phyloP scores from a whole-genome alignment of 2,797 vertebrate species.

The Alectoris magna region DNA sequence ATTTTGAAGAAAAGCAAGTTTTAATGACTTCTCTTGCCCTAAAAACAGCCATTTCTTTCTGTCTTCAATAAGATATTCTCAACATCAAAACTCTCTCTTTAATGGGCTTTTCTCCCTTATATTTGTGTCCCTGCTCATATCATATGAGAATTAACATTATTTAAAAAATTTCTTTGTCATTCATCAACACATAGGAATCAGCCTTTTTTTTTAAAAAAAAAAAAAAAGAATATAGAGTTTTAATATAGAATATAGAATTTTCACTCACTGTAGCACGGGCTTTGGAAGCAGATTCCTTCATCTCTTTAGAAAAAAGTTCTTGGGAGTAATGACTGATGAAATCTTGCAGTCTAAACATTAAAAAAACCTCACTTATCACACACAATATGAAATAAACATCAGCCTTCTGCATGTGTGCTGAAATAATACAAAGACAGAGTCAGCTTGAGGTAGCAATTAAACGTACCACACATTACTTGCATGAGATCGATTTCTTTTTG shows the following conservation, averaged over 20 bases:
- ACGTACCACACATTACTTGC: not conserved
- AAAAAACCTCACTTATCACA: not conserved
- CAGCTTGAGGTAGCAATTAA: not conserved
- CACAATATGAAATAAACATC: not conserved
- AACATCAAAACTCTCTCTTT: not conserved
- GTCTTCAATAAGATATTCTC: not conserved
- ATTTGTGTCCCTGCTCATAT: not conserved
- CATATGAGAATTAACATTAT: not conserved
- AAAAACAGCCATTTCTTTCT: not conserved
- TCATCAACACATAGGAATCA: not conserved
- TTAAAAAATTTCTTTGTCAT: not conserved
- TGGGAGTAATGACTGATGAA: not conserved
- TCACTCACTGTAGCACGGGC: not conserved
- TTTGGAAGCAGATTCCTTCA: not conserved
- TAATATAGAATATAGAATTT: not conserved
- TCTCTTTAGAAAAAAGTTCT: not conserved
- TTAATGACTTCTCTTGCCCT: not conserved
- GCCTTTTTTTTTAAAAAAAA: not conserved
- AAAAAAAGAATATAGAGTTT: not conserved
- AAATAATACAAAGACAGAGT: not conserved
- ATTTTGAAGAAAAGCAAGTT: constrained; percentile 18
- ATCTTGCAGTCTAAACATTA: not conserved
- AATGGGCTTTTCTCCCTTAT: not conserved
- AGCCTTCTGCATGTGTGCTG: not conserved
- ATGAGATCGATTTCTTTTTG: not conserved